phyloP scores from a whole-genome alignment of 1,140 invertebrate genomes.

The Lepidurus couesii region DNA sequence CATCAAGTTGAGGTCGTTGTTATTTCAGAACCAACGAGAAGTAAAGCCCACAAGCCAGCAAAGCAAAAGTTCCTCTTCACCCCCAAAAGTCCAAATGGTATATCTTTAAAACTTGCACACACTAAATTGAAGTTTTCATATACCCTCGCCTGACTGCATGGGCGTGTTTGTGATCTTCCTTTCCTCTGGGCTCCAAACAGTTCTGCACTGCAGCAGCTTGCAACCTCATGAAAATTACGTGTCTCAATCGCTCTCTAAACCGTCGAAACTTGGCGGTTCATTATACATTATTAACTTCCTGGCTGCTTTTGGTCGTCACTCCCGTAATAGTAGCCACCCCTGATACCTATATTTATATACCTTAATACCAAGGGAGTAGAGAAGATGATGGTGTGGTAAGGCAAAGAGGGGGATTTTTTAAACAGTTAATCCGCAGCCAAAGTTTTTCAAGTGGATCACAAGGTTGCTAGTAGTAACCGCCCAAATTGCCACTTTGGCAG shows the following conservation, averaged over 20 bases:
- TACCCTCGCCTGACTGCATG: not conserved
- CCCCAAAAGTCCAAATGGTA: not conserved
- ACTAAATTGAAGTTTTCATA: not conserved
- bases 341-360: too few species aligned
- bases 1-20: not conserved
- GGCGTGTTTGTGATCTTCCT: not conserved
- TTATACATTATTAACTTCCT: not conserved
- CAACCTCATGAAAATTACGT: not conserved
- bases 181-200: not conserved
- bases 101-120: not conserved
- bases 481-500: not conserved
- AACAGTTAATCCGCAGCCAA: not conserved
- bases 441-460: not conserved
- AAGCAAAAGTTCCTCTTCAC: not conserved
- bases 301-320: too few species aligned
- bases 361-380: too few species aligned
- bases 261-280: not conserved
- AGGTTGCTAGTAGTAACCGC: not conserved
- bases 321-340: too few species aligned
- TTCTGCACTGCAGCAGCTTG: slow-evolving; percentile 13
- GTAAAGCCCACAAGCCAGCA: too few species aligned
- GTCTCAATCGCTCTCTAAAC: not conserved
- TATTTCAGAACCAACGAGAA: not conserved
- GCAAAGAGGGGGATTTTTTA: not conserved
- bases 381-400: too few species aligned